Evolutionary conservation across 2,888 invertebrate species (phyloP), one percentile per base, ranked within the genome.

Genomic region (Metalampra italica): DNA sequence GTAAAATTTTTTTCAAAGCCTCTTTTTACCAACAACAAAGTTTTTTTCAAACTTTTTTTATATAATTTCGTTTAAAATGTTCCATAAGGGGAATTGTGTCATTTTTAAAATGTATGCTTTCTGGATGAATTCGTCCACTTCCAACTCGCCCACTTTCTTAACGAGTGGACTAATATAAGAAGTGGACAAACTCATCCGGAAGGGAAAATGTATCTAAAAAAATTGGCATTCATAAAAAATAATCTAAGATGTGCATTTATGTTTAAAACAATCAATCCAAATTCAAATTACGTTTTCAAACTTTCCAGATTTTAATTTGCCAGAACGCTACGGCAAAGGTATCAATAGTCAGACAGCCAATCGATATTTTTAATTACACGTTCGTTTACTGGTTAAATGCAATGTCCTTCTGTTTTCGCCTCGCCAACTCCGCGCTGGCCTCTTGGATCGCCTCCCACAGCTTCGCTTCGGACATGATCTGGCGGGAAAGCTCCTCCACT

Each of bases 381-480:
- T 11, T 15, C 14, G 1, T 13, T 60, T 64, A 65, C 68, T 62
- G 66, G 55, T 45, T 71, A 44, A 63, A 76, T 3, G 64, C 62
- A 15, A 66, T 53, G 29, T 83, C 88, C 51, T 89, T 90, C 58
- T 91, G 92, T 71, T 92, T 93, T 55, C 92, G 90, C 52, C 93
- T 83, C 30, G 92, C 90, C 50, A 94, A 88, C 71, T 94, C 94
- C 9, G 92, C 91, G 70, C 93, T 93, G 0, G 94, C 94, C 64
- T 94, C 94, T 66, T 95, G 95, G 13, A 95, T 93, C 3, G 95
- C 94, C 66, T 95, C 95, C 92, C 94, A 95, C 14, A 94, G 85
- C 59, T 93, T 93, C 0, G 95, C 95, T 80, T 95, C 94, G 0
- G 94, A 94, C 73, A 95, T 90, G 13, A 95, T 95, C 75, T 95